Conservation (phyloP, 1,140 invertebrate species). For the Pseudomyrmex flavicornis region DNA sequence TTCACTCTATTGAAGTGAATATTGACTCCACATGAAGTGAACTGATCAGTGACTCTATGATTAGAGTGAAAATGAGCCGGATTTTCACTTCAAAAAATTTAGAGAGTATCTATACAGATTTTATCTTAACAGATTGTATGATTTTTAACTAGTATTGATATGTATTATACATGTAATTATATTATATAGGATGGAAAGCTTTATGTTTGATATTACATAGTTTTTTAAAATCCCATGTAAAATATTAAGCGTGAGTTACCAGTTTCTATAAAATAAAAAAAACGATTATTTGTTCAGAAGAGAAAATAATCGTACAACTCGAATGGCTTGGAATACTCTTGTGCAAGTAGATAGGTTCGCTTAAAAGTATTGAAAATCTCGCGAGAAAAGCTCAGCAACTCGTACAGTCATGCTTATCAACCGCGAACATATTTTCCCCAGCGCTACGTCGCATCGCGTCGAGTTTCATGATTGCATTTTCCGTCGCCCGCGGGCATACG, state of each 20-base stretch:
- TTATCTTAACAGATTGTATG: too few relatives aligned
- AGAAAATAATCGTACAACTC: background rate
- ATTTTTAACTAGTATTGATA: background rate
- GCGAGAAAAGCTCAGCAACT: slow-evolving; percentile 27
- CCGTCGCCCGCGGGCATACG: background rate
- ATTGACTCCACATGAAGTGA: too few relatives aligned
- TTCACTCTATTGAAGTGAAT: too few relatives aligned
- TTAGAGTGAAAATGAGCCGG: too few relatives aligned
- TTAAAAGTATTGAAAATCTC: slow-evolving; percentile 43
- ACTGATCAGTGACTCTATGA: too few relatives aligned
- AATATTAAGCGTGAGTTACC: slow-evolving; percentile 5
- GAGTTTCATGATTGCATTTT: slow-evolving; percentile 56
- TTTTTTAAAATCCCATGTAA: background rate
- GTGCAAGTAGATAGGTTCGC: slow-evolving; percentile 9
- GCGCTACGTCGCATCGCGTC: background rate
- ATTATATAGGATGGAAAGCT: background rate
- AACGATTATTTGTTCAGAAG: background rate
- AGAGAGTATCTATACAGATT: too few relatives aligned
- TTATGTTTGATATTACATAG: background rate
- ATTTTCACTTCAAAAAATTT: too few relatives aligned
- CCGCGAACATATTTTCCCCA: slow-evolving; percentile 26
- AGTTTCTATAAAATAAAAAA: background rate
- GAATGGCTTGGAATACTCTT: background rate
- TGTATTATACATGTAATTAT: background rate
- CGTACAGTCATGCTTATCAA: slow-evolving; percentile 31